Percentiles rank a stretch among this genome's conserved stretches.
Evolutionary conservation across 2,113 vertebrate species (phyloP).

Genomic region (Myotis lucifugus): DNA sequence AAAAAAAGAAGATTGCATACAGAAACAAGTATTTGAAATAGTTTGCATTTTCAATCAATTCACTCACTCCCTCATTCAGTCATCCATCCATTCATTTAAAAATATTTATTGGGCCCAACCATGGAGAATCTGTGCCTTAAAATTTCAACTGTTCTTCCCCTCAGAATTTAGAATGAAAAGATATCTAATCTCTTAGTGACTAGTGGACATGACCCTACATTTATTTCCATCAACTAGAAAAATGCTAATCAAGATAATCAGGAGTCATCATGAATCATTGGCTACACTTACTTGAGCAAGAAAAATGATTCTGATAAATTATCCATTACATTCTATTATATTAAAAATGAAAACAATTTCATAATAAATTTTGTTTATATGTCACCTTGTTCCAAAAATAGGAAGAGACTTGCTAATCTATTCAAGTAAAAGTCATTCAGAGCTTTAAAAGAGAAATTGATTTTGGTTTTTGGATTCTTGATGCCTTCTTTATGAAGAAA

Average conservation of each 20-base stretch:
- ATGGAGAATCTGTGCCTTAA: background rate
- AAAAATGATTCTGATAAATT: constrained; percentile 17
- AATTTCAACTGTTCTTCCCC: background rate
- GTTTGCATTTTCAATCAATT: background rate
- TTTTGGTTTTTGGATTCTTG: constrained; percentile 16
- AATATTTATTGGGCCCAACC: background rate
- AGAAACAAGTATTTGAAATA: background rate
- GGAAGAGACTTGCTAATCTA: background rate
- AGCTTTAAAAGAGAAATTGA: constrained; percentile 22
- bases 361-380: background rate
- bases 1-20: background rate
- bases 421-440: constrained; percentile 40
- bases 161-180: constrained; percentile 8
- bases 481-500: constrained; percentile 42
- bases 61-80: background rate
- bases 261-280: background rate
- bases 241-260: background rate
- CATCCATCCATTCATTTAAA: background rate
- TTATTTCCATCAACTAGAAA: constrained; percentile 21
- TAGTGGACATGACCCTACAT: background rate
- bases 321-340: background rate
- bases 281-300: background rate
- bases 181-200: background rate
- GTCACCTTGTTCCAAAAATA: background rate
- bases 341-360: constrained; percentile 3